Evolutionary conservation across 1,140 invertebrate genomes (phyloP), one percentile per base, ranked within the genome.

Genomic region (Aphelinus atriplicis): DNA sequence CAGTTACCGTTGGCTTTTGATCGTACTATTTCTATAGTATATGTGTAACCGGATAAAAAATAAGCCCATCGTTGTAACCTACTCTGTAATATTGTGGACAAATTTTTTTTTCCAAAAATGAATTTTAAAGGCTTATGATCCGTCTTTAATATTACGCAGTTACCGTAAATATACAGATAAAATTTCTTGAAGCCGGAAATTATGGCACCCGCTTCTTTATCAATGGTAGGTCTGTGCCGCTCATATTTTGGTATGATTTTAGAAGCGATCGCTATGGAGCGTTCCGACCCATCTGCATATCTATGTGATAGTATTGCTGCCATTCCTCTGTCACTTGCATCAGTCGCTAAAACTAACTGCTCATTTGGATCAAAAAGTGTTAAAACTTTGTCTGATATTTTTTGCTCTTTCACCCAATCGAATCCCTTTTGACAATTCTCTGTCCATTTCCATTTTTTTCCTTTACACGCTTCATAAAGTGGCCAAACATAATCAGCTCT

Each of bases 301-400:
- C 70, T 73, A 72, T 91, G 90, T 3, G 84, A 82, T 0, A 91
- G 73, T 5, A 90, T 84, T 3, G 84, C 85, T 0, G 89, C 88
- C 3, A 91, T 77, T 26, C 87, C 89, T 78, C 84, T 85, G 0
- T 82, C 72, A 60, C 83, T 87, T 43, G 89, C 88, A 83, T 91
- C 90, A 46, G 85, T 85, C 3, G 63, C 63, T 65, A 65, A 51
- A n/a, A 51, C 47, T 26, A 65, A 62, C 7, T 76, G 73, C 60
- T 71, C 45, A 51, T 78, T 72, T 46, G 76, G 71, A 72, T 82
- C 63, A 60, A 63, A 81, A 50, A 77, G 70, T 6, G 61, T 51
- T 55, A 83, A 76, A 53, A 81, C 71, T 66, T 74, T 68, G 10
- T 78, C 79, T 7, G 77, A 80, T 51, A 63, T 51, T 56, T 82